These are phyloP conservation scores for Pomacea canaliculata DNA, from an alignment of 2,888 invertebrate species.

Conservation along the genomic window DNA sequence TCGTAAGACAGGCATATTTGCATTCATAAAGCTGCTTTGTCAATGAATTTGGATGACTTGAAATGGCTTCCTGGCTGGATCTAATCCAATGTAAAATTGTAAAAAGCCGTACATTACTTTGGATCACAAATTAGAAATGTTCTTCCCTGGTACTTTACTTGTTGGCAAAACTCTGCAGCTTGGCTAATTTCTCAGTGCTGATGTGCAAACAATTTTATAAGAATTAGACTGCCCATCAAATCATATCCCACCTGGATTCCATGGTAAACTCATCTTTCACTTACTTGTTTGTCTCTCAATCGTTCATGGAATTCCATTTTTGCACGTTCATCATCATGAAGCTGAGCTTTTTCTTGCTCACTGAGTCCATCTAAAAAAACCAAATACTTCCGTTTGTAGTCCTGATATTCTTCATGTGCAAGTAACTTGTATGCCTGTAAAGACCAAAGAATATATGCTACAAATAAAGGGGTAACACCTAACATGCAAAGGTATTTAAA, in stretches of 20 bases:
- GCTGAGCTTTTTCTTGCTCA: conserved; percentile 30
- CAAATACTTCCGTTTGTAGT: conserved; percentile 20
- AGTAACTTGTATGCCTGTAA: conserved; percentile 23
- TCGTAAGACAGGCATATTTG: no score
- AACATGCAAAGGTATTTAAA: neutral
- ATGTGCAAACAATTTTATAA: no score
- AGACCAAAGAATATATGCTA: neutral
- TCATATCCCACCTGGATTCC: no score
- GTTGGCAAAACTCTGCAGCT: no score
- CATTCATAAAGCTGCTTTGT: neutral
- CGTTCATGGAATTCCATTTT: neutral
- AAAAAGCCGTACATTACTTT: no score
- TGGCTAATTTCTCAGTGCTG: no score
- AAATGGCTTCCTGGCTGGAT: neutral
- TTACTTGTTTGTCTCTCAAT: conserved; percentile 24
- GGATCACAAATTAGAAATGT: no score
- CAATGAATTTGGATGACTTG: conserved; percentile 21
- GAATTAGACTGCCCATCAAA: no score
- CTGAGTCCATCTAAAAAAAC: conserved; percentile 14
- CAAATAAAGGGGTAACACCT: neutral
- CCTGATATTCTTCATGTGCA: conserved; percentile 25
- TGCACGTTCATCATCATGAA: conserved; percentile 5
- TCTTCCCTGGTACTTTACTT: no score
- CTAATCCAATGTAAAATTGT: no score
- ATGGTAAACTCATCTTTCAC: neutral